Evolutionary conservation across 2,797 vertebrate species (phyloP).

Genomic region (Chelmon rostratus): DNA sequence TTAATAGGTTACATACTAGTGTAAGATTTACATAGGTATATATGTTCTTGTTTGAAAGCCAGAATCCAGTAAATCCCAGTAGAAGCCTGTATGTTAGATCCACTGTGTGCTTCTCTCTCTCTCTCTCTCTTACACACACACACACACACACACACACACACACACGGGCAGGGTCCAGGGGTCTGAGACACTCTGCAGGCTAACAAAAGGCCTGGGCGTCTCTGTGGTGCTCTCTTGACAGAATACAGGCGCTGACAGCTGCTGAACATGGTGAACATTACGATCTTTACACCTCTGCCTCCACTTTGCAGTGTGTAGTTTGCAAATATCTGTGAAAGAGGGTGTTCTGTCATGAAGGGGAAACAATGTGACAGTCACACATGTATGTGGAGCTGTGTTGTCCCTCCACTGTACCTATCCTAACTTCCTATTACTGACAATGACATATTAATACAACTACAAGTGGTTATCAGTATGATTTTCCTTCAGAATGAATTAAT

Average conservation of each 20-base stretch:
- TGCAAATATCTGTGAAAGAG: too few relatives aligned
- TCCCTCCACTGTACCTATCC: neutral
- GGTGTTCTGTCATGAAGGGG: neutral
- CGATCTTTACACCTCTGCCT: neutral
- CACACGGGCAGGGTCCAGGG: neutral
- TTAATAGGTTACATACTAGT: neutral
- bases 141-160: constrained; percentile 40
- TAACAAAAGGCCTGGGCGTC: constrained; percentile 58
- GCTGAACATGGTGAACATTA: constrained; percentile 11
- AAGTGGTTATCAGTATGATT: neutral
- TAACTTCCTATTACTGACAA: neutral
- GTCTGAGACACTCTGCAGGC: constrained; percentile 47
- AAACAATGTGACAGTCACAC: neutral
- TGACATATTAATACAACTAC: neutral
- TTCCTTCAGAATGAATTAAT: too few relatives aligned
- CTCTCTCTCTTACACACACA: constrained; percentile 28
- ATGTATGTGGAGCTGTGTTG: neutral
- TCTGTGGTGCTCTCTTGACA: too few relatives aligned
- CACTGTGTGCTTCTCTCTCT: constrained; percentile 19
- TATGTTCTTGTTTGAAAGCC: neutral
- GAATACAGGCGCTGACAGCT: constrained; percentile 31
- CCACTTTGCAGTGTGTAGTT: neutral
- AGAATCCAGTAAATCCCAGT: neutral
- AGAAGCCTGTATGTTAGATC: neutral
- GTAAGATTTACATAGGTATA: neutral